Evolutionary conservation across 2,113 vertebrate genomes (phyloP), one percentile per base, ranked within the genome.

Genomic region (Falco punctatus): DNA sequence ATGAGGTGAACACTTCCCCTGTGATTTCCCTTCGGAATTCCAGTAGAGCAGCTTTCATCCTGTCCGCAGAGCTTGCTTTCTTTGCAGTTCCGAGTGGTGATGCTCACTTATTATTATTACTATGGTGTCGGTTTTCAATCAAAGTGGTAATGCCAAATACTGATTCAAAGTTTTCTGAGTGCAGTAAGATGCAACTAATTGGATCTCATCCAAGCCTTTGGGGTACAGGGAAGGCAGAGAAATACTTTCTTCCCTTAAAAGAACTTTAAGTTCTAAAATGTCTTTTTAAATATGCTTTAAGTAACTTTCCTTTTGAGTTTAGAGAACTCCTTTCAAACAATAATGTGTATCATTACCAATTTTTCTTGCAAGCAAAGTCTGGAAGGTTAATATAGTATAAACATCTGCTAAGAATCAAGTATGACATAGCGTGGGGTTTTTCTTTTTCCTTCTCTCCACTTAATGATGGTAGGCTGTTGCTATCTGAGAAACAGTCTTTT

Each of bases 131-230:
- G 59, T 97, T 97, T 95, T 97, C 89, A 84, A 27, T 95, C 96
- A 94, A 95, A 94, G 78, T 65, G 11, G 74, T 94, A 95, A 93
- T 95, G 72, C 65, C 91, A 94, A 96, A 52, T 94, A 96, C 93
- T 96, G 95, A 96, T 95, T 93, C 78, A 83, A 96, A 86, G 61
- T 87, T 94, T 97, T 93, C 55, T 61, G 61, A 73, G 89, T 89
- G 70, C 83, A 65, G 40, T 88, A 91, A 91, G 81, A 64, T 30
- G 83, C 73, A 92, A 59, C 42, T 83, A 91, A 59, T 48, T 94
- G 89, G 24, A 73, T 55, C 64, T 94, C 44, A 67, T 97, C 54
- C 49, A 86, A 65, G 62, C 27, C 95, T 46, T 82, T 80, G 69
- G 66, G 12, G 10, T 65, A 8, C 1, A 1, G 22, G 33, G n/a